Base-by-base conservation (phyloP, 2,113 vertebrate genomes). In the Chaetura pelagica region DNA sequence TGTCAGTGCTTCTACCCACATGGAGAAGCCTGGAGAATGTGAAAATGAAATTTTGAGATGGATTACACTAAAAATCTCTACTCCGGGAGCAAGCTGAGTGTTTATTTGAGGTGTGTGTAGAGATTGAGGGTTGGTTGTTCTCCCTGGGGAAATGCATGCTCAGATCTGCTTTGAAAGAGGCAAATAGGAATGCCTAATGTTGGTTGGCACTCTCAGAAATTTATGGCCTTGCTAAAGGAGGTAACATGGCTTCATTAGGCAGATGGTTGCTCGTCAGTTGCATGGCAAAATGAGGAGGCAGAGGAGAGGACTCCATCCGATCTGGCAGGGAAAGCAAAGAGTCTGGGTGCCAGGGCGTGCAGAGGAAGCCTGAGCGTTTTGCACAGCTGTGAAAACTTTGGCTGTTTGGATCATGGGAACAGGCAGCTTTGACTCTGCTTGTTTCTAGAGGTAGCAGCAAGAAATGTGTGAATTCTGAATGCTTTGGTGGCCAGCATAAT, bases 161-260 rank as follows among this genome's bases (percentile, higher is more conserved):
- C 21, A 30, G 44, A 27, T 82, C 32, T 72, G 29, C 49, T 71
- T 68, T 3, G 0, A 22, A 78, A 79, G 46, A 52, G 6, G 21
- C 19, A 82, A 57, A 61, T 9, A 32, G 26, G 32, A 68, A n/a
- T 52, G 40, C 7, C 69, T 58, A 35, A 10, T 3, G 0, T 14
- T 63, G 57, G 16, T 61, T 1, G 4, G 15, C 9, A 24, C n/a
- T 51, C 15, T 4, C 58, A 40, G 59, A 64, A 49, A 51, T 52
- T 34, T 52, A 17, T 89, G 59, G 7, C 61, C 66, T 62, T 27
- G 21, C 49, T 67, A 15, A 59, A 79, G 26, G 21, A 79, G 26
- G 21, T 51, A 52, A 13, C 0, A 0, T 10, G 32, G 32, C 42
- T 85, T 80, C 19, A 0, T 32, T 42, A 59, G 40, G 55, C 24